These are phyloP conservation scores for Myotis myotis DNA, from an alignment of 2,797 vertebrate genomes.

Conservation along the genomic window DNA sequence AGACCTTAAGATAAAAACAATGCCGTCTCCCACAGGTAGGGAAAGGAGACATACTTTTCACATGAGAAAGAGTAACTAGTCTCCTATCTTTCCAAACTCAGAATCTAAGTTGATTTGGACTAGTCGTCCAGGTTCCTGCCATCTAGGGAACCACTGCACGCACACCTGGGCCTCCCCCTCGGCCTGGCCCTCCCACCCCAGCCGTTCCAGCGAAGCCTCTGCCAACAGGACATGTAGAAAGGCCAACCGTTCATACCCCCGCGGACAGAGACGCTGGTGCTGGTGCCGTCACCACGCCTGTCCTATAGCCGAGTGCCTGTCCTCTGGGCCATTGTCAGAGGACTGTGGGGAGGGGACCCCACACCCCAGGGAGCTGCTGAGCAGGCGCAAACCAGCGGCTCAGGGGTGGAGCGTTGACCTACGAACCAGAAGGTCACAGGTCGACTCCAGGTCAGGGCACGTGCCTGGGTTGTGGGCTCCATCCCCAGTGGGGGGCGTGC, in stretches of 20 bases:
- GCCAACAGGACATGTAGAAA: neutral
- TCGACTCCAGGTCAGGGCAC: too few species aligned
- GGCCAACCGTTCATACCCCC: too few species aligned
- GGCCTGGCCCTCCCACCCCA: neutral
- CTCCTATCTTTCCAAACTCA: neutral
- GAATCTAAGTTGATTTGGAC: neutral
- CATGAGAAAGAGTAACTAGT: neutral
- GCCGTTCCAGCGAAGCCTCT: neutral
- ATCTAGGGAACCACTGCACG: neutral
- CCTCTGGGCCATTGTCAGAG: neutral
- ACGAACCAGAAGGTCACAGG: too few species aligned
- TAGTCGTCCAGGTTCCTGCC: neutral
- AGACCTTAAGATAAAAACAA: neutral
- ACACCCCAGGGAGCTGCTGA: neutral
- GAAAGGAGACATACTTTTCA: neutral
- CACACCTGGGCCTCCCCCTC: too few species aligned
- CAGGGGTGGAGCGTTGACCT: too few species aligned
- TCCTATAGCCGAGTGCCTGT: neutral
- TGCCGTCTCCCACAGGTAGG: neutral
- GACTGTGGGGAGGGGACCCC: neutral
- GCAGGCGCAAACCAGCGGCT: too few species aligned
- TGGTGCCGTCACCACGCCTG: neutral
- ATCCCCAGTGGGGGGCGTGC: too few species aligned
- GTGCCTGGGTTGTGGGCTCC: too few species aligned
- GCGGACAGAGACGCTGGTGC: neutral